A percentile compares a stretch with the other conserved stretches of the same genome.
phyloP scores from a whole-genome alignment of 2,113 vertebrate genomes.

The Anguilla rostrata region DNA sequence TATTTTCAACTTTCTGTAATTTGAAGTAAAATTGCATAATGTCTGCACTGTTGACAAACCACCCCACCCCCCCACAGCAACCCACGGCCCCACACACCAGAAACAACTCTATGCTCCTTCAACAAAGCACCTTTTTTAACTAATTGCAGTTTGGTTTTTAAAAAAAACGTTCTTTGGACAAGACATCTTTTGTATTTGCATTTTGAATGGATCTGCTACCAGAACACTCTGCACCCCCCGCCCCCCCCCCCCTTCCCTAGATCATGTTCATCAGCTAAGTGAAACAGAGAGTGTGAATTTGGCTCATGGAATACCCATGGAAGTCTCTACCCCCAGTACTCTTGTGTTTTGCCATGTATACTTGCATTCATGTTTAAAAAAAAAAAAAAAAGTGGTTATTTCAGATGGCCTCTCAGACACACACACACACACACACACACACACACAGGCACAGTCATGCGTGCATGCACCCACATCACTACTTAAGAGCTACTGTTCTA shows the following conservation, averaged over 20 bases:
- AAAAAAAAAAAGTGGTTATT: neutral
- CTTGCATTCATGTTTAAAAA: neutral
- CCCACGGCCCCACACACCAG: neutral
- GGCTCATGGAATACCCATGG: neutral
- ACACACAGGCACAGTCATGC: neutral
- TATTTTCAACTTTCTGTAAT: too few relatives aligned
- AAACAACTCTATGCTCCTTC: neutral
- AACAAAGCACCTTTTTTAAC: neutral
- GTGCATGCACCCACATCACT: neutral
- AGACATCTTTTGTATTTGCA: neutral
- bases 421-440: slow-evolving; percentile 6
- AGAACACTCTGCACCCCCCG: neutral
- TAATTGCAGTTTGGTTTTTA: neutral
- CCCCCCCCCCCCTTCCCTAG: neutral
- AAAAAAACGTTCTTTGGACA: neutral
- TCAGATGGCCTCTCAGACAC: neutral
- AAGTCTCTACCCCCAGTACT: neutral
- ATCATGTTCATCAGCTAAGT: neutral
- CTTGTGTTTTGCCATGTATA: neutral
- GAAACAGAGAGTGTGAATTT: neutral
- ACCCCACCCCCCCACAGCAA: neutral
- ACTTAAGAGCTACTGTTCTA: slow-evolving; percentile 17
- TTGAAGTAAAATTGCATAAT: neutral
- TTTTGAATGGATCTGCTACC: neutral
- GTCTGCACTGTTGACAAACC: neutral